Conservation (phyloP, 2,113 vertebrate genomes). For the Symphodus melops region DNA sequence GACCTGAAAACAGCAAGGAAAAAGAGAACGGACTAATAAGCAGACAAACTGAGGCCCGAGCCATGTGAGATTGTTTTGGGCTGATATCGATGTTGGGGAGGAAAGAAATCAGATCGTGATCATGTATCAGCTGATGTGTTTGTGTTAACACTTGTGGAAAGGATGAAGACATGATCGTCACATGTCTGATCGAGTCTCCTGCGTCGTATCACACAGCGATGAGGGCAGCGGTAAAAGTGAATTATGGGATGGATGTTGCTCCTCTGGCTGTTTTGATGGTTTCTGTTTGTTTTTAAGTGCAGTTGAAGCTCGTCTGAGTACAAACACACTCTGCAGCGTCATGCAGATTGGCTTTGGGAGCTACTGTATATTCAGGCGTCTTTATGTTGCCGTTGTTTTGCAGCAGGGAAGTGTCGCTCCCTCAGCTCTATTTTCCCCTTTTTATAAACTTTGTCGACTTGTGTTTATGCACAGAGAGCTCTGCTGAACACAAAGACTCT, state of each 20-base stretch:
- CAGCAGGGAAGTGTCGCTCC: not conserved
- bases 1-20: not conserved
- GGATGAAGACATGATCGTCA: not conserved
- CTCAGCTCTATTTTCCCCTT: not conserved
- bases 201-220: too few species aligned
- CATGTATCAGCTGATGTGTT: too few species aligned
- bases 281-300: too few species aligned
- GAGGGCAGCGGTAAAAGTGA: not conserved
- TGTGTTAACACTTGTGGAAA: too few species aligned
- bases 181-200: not conserved
- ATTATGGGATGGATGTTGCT: too few species aligned
- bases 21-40: too few species aligned
- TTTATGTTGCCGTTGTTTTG: not conserved
- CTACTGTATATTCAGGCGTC: not conserved
- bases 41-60: not conserved
- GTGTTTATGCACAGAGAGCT: constrained; percentile 14
- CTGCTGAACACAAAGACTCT: constrained; percentile 29
- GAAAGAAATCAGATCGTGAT: too few species aligned
- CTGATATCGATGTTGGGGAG: too few species aligned
- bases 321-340: not conserved
- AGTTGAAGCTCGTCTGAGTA: too few species aligned
- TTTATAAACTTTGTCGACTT: not conserved
- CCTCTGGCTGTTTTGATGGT: too few species aligned
- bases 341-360: constrained; percentile 3
- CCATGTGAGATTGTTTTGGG: too few species aligned